Base-by-base conservation (phyloP, 2,797 vertebrate genomes). In the Sphenopsis melanotis region DNA sequence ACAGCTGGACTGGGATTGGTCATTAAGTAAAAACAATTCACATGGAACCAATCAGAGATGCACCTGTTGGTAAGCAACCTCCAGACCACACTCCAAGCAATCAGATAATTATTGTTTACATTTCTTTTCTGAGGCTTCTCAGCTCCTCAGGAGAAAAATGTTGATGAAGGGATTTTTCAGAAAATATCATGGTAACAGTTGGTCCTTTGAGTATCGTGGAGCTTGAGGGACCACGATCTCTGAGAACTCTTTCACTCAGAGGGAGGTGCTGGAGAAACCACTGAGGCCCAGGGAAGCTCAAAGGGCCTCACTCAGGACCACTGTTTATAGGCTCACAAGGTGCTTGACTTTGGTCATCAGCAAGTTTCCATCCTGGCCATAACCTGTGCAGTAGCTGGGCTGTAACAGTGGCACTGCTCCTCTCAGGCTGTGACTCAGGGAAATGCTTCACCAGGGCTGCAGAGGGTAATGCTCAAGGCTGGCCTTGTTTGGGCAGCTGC, bases 141-240 rank as follows among this genome's bases (percentile, higher is more conserved):
- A 11, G 14, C 47, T 26, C 15, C 47, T 49, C 9, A 26, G 27
- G 49, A 50, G 27, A 50, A 29, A 29, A 50, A 11, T 29, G 27
- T 6, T 50, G 16, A 27, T 11, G 16, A 30, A 30, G 10, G 17
- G 17, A 52, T 52, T 52, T 52, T 52, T 52, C 29, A 30, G 29
- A 19, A 30, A 19, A 52, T 52, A 11, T 4, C 27, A 18, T 12
- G 19, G 50, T 52, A 19, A 52, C 17, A 52, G 50, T 9, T 55
- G 17, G 17, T 5, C 53, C 13, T 34, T 78, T 19, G 27, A 63
- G 26, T 36, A 26, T 27, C 0, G 0, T 12, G 49, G 41, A 47
- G 18, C 30, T 47, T 32, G 64, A 36, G 49, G 26, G 8, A 9
- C 26, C 30, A 15, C 0, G 0, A 13, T 19, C 26, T 42, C 49